A percentile compares a stretch with the other conserved stretches of the same genome.
These are phyloP conservation scores for Urocynchramus pylzowi DNA, from an alignment of 2,113 vertebrate species.

Conservation along the genomic window DNA sequence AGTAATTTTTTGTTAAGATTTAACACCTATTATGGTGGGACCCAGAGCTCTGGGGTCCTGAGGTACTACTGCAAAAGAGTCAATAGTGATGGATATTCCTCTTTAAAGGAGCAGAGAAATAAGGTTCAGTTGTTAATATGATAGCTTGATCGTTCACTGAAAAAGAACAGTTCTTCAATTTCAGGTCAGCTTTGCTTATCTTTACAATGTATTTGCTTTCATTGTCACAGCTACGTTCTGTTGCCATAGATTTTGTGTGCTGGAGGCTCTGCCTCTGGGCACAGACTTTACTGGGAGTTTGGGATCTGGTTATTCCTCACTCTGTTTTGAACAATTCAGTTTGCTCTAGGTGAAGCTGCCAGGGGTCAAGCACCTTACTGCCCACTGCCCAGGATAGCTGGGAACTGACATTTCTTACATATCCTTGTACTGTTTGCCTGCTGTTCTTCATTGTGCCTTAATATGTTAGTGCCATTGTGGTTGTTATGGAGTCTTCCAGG, in stretches of 20 bases:
- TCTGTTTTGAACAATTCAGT: not conserved
- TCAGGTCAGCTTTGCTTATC: not conserved
- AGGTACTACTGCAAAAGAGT: not conserved
- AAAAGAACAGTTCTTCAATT: not conserved
- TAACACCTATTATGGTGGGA: not conserved
- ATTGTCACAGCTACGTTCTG: not conserved
- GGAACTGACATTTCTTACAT: not conserved
- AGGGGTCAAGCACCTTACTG: not conserved
- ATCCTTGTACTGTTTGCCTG: not conserved
- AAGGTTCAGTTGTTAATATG: conserved; percentile 9
- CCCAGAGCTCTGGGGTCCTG: not conserved
- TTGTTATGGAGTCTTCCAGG: not conserved
- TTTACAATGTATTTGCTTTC: not conserved
- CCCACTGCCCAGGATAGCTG: not conserved
- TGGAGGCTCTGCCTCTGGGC: not conserved
- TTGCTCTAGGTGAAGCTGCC: not conserved
- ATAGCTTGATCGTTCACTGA: not conserved
- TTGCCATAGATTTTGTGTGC: not conserved
- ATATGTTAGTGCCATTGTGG: not conserved
- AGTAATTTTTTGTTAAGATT: not conserved
- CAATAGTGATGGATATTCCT: not conserved
- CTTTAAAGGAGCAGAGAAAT: conserved; percentile 37
- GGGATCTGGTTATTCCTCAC: not conserved
- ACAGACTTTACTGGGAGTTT: not conserved
- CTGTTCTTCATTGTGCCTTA: not conserved